These are phyloP conservation scores for Mormyrops boulengeri DNA, from an alignment of 2,797 vertebrate species.

Conservation along the genomic window DNA sequence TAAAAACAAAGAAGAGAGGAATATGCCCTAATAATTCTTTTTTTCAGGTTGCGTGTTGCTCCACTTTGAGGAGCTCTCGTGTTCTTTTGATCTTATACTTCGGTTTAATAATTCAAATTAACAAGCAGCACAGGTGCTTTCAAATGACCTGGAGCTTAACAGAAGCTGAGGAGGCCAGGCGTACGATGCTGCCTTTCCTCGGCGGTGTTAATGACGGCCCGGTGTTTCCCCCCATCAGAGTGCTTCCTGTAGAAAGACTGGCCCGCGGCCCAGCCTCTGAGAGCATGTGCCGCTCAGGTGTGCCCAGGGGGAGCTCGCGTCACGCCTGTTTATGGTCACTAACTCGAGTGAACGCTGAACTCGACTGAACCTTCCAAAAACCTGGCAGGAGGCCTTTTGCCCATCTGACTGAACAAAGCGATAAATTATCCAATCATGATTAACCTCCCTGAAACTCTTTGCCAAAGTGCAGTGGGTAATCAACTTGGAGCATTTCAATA, in stretches of 20 bases:
- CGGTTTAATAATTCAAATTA: slow-evolving; percentile 2
- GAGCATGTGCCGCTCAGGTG: background rate
- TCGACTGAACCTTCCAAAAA: background rate
- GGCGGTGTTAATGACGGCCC: background rate
- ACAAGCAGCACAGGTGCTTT: background rate
- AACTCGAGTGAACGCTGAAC: background rate
- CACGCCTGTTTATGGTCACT: background rate
- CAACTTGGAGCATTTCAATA: slow-evolving; percentile 1
- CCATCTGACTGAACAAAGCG: background rate
- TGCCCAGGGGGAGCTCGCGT: background rate
- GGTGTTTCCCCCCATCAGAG: background rate
- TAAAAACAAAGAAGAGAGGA: background rate
- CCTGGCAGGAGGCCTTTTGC: background rate
- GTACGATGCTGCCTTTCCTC: background rate
- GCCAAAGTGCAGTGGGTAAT: slow-evolving; percentile 3
- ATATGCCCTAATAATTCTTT: background rate
- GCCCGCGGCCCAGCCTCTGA: background rate
- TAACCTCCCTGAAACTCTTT: background rate
- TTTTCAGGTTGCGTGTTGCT: background rate
- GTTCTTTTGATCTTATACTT: background rate
- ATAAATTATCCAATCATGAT: background rate
- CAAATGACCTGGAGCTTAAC: background rate
- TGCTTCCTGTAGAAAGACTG: background rate
- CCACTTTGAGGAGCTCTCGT: background rate
- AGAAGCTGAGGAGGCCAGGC: background rate